Evolutionary conservation across 2,113 vertebrate genomes (phyloP).

Genomic region (Rissa tridactyla): DNA sequence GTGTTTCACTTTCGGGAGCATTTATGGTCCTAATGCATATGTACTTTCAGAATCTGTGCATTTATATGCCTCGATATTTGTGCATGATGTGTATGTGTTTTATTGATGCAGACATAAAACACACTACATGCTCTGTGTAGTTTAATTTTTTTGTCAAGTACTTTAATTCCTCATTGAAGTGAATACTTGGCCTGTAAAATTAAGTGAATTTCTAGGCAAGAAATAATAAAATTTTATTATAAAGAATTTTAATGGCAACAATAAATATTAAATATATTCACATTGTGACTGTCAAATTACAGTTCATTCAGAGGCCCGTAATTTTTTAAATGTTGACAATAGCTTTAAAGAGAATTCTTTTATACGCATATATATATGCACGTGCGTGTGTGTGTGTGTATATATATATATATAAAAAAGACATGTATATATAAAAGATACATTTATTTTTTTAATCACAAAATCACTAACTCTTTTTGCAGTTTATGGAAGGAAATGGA

Average conservation of each 20-base stretch:
- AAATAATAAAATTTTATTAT: background rate
- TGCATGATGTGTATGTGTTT: background rate
- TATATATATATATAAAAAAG: too few relatives aligned
- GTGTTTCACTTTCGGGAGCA: background rate
- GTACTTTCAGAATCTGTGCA: background rate
- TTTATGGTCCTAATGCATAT: background rate
- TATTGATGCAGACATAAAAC: background rate
- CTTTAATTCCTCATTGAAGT: background rate
- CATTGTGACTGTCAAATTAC: background rate
- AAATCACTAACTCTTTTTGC: background rate
- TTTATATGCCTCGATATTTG: background rate
- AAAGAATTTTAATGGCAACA: background rate
- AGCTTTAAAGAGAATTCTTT: background rate
- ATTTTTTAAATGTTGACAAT: background rate
- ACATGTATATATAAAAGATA: background rate
- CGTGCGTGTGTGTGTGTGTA: background rate
- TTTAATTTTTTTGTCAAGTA: background rate
- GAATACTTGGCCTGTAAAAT: background rate
- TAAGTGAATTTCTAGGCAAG: background rate
- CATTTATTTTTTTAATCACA: background rate
- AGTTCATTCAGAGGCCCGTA: background rate
- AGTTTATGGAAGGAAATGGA: constrained; percentile 47
- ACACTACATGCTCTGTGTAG: background rate
- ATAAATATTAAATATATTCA: background rate
- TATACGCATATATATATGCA: too few relatives aligned